Percentiles rank a stretch among this genome's conserved stretches.
Conservation (phyloP, 1,140 invertebrate genomes). For the Euglossa dilemma region DNA sequence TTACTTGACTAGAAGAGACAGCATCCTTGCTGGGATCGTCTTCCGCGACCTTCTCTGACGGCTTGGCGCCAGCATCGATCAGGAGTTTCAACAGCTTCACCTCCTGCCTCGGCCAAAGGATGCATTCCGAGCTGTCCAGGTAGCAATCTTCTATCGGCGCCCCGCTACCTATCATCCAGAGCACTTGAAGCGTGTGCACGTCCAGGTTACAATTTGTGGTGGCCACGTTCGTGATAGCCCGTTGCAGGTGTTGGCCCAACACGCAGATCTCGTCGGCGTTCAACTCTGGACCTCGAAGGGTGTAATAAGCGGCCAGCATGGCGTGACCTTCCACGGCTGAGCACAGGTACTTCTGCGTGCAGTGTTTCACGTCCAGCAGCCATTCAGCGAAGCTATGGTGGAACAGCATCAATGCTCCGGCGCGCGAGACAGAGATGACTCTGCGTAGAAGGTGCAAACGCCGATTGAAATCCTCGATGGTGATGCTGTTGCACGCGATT, state of each 20-base stretch:
- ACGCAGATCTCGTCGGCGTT: conserved; percentile 81
- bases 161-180: conserved; percentile 87
- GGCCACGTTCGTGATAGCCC: conserved; percentile 70
- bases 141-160: conserved; percentile 86
- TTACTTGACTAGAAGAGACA: conserved; percentile 82
- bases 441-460: conserved; percentile 90
- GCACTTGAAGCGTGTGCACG: conserved; percentile 85
- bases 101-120: conserved; percentile 83
- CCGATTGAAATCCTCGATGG: conserved; percentile 92
- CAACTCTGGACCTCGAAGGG: conserved; percentile 84
- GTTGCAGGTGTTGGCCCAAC: conserved; percentile 78
- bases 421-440: conserved; percentile 85
- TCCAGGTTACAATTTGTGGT: conserved; percentile 79
- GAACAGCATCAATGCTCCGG: conserved; percentile 89
- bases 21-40: conserved; percentile 81
- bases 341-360: conserved; percentile 96
- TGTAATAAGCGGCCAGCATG: conserved; percentile 93
- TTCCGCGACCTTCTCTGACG: conserved; percentile 81
- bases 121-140: conserved; percentile 81
- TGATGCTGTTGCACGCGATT: conserved; percentile 91
- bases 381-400: conserved; percentile 97
- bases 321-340: conserved; percentile 93
- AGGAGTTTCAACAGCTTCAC: conserved; percentile 86
- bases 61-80: conserved; percentile 86
- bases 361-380: conserved; percentile 97